phyloP scores from a whole-genome alignment of 2,797 vertebrate genomes.

The Sebastes iracundus region DNA sequence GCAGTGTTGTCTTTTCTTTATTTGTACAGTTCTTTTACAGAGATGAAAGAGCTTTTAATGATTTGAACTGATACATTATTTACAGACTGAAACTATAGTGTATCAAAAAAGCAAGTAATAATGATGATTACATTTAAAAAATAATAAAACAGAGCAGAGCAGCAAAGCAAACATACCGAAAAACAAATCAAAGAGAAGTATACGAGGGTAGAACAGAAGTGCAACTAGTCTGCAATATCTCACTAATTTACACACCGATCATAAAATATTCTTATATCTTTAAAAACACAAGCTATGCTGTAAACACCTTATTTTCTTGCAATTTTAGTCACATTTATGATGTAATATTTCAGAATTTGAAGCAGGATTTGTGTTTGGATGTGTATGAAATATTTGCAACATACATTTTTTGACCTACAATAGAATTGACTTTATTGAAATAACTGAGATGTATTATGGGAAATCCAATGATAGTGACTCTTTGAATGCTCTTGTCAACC shows the following conservation, averaged over 20 bases:
- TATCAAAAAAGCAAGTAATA: not conserved
- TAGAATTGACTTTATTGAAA: not conserved
- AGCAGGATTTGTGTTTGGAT: not conserved
- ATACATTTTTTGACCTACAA: not conserved
- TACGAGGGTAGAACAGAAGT: not conserved
- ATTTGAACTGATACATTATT: conserved; percentile 1
- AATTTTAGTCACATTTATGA: not conserved
- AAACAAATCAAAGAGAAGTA: not conserved
- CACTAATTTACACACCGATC: not conserved
- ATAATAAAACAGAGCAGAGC: not conserved
- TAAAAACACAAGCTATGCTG: not conserved
- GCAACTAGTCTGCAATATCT: not conserved
- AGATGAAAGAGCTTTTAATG: not conserved
- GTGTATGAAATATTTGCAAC: not conserved
- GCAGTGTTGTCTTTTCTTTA: not conserved
- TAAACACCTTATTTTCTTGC: not conserved
- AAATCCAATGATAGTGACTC: not conserved
- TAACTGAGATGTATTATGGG: not conserved
- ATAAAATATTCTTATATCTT: not conserved
- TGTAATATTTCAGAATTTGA: not conserved
- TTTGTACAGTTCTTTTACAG: not conserved
- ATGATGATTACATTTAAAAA: not conserved
- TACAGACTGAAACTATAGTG: not conserved
- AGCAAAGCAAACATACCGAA: not conserved
- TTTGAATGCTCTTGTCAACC: not conserved